phyloP scores from a whole-genome alignment of 2,113 vertebrate species.

The Corvus moneduloides region DNA sequence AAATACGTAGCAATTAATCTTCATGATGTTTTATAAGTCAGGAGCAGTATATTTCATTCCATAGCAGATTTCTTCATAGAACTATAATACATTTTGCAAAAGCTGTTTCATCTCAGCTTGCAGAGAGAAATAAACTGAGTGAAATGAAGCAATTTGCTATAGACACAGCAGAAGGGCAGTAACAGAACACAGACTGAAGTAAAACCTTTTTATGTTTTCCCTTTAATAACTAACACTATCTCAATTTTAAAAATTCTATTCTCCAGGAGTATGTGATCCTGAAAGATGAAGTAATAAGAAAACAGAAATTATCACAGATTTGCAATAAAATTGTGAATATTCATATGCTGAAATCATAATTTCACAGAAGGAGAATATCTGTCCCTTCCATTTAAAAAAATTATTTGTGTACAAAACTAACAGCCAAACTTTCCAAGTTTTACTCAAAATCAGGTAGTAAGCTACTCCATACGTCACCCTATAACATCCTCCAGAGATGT shows the following conservation, averaged over 20 bases:
- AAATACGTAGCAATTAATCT: background rate
- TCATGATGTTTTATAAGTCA: background rate
- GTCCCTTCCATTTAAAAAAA: background rate
- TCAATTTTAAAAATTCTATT: background rate
- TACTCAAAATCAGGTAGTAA: constrained; percentile 7
- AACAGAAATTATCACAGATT: background rate
- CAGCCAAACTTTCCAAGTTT: background rate
- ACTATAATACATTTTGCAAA: background rate
- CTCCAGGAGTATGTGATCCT: background rate
- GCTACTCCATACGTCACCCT: background rate
- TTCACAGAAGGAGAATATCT: background rate
- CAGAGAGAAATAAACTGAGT: background rate
- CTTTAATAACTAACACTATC: background rate
- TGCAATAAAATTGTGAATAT: background rate
- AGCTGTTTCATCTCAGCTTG: background rate
- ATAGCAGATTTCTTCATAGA: background rate
- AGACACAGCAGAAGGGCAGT: background rate
- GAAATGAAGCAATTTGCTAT: background rate
- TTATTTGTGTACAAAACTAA: background rate
- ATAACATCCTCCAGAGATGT: background rate
- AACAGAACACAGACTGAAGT: background rate
- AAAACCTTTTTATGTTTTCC: background rate
- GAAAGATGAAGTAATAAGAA: background rate
- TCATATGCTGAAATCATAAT: background rate
- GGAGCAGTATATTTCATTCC: background rate